Percentiles rank a stretch among this genome's conserved stretches.
Evolutionary conservation across 2,888 invertebrate genomes (phyloP).

Genomic region (Scaeva pyrastri): DNA sequence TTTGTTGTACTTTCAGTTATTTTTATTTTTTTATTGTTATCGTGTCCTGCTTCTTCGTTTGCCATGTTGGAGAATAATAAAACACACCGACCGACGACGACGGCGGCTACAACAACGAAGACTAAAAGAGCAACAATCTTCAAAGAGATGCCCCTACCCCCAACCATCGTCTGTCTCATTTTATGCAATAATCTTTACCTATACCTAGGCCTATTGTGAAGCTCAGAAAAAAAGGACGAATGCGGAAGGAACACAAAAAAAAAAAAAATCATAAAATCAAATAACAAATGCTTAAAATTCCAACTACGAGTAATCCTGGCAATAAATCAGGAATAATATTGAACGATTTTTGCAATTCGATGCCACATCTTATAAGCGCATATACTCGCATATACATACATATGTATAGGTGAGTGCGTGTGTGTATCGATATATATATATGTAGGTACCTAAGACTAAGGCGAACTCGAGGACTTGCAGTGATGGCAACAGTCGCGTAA

Average conservation of each 20-base stretch:
- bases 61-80: conserved; percentile 67
- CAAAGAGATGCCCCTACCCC: conserved; percentile 42
- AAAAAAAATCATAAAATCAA: conserved; percentile 75
- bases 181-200: no score
- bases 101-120: not conserved
- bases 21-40: conserved; percentile 55
- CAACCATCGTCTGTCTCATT: not conserved
- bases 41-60: conserved; percentile 31
- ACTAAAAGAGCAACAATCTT: conserved; percentile 73
- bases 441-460: conserved; percentile 27
- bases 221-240: conserved; percentile 33
- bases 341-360: conserved; percentile 76
- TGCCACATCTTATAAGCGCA: conserved; percentile 60
- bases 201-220: conserved; percentile 32
- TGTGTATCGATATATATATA: no score
- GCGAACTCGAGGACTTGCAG: conserved; percentile 51
- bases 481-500: conserved; percentile 46
- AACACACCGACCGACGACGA: conserved; percentile 20
- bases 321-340: conserved; percentile 79
- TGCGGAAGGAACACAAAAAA: conserved; percentile 23
- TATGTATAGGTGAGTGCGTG: not conserved
- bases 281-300: conserved; percentile 78
- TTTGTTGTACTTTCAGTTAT: conserved; percentile 15
- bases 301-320: conserved; percentile 78
- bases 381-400: not conserved